These are phyloP conservation scores for Sebastes alutus DNA, from an alignment of 2,797 vertebrate species.

Conservation along the genomic window DNA sequence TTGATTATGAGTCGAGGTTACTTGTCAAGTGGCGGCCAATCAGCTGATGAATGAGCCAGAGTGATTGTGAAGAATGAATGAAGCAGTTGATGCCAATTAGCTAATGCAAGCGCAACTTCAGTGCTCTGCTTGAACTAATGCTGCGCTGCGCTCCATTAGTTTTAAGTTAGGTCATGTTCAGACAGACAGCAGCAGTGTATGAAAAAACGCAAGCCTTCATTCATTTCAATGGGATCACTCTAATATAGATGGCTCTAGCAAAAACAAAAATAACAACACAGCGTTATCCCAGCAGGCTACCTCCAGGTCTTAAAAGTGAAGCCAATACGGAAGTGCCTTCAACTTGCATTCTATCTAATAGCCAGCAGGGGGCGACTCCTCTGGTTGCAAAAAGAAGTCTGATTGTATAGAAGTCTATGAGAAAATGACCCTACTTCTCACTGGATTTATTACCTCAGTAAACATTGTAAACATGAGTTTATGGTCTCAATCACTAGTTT, in stretches of 20 bases:
- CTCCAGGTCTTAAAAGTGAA: too few species aligned
- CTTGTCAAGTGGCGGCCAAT: neutral
- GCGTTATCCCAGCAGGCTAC: rapidly evolving
- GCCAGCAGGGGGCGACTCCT: too few species aligned
- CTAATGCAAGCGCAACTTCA: neutral
- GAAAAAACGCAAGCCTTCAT: neutral
- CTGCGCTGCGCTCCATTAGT: neutral
- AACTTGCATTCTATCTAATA: too few species aligned
- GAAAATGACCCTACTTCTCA: too few species aligned
- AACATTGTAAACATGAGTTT: too few species aligned
- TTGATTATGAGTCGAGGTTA: neutral
- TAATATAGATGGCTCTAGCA: neutral
- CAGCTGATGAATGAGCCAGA: neutral
- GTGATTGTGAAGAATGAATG: neutral
- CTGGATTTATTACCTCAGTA: too few species aligned
- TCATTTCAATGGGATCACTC: neutral
- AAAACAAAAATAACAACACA: neutral
- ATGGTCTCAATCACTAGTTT: too few species aligned
- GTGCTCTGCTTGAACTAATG: neutral
- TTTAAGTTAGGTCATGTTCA: neutral
- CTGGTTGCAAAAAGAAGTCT: too few species aligned
- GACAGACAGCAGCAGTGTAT: neutral
- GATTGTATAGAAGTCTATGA: too few species aligned
- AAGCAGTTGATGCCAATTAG: conserved; percentile 8
- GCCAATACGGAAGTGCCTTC: too few species aligned